phyloP scores from a whole-genome alignment of 92 coral and sea anemone genomes.

The Palythoa grandiflora region DNA sequence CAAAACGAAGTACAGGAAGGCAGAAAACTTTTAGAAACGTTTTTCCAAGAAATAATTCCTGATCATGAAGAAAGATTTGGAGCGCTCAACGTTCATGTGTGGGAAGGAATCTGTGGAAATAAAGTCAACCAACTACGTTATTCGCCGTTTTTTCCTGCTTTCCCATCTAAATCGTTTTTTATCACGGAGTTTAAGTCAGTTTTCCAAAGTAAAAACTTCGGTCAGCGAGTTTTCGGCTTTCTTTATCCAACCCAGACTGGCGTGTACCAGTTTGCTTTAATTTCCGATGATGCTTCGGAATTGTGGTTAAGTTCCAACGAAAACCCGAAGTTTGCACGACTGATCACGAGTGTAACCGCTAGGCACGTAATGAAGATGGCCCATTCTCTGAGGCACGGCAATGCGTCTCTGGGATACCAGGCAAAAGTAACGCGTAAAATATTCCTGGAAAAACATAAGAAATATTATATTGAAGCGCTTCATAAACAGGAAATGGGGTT shows the following conservation, averaged over 20 bases:
- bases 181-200: conserved; percentile 67
- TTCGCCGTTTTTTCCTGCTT: conserved; percentile 88
- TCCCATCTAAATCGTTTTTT: conserved; percentile 68
- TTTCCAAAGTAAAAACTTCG: conserved; percentile 74
- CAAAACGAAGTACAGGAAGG: conserved; percentile 61
- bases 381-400: conserved; percentile 48
- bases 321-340: conserved; percentile 81
- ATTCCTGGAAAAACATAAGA: conserved; percentile 59
- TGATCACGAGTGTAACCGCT: conserved; percentile 82
- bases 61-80: conserved; percentile 78
- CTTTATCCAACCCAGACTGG: conserved; percentile 72
- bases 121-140: conserved; percentile 83
- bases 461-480: conserved; percentile 82
- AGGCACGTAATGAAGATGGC: conserved; percentile 69
- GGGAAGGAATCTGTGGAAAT: conserved; percentile 88
- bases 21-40: conserved; percentile 70
- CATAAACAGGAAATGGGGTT: conserved; percentile 81
- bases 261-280: conserved; percentile 79
- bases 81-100: conserved; percentile 77
- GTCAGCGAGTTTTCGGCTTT: conserved; percentile 86
- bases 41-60: conserved; percentile 85
- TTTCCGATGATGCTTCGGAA: conserved; percentile 92
- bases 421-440: conserved; percentile 79
- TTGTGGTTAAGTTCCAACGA: conserved; percentile 88
- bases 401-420: conserved; percentile 67